Evolutionary conservation across 1,140 invertebrate species (phyloP).

Genomic region (Drosophila nasuta): DNA sequence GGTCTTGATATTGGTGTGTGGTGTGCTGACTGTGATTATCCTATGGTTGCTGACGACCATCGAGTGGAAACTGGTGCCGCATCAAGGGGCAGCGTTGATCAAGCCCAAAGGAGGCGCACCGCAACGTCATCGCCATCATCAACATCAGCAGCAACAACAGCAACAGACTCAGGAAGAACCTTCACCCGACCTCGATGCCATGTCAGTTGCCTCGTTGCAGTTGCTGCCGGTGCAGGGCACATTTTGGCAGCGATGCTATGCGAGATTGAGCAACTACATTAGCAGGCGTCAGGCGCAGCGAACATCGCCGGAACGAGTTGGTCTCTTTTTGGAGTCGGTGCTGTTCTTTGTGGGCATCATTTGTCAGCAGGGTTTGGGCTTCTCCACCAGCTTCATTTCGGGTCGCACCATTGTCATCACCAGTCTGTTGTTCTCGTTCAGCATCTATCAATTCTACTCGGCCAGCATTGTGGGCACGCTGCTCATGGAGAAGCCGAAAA

Average conservation of each 20-base stretch:
- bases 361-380: constrained; percentile 85
- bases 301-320: constrained; percentile 48
- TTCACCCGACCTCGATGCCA: constrained; percentile 11
- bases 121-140: constrained; percentile 35
- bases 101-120: constrained; percentile 69
- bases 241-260: constrained; percentile 52
- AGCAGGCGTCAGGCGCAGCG: constrained; percentile 22
- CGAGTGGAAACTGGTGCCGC: constrained; percentile 69
- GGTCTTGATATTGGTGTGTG: constrained; percentile 85
- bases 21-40: constrained; percentile 69
- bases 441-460: constrained; percentile 90
- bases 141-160: constrained; percentile 24
- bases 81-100: constrained; percentile 64
- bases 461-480: constrained; percentile 90
- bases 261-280: constrained; percentile 50
- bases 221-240: constrained; percentile 24
- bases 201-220: constrained; percentile 16
- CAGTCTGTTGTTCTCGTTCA: constrained; percentile 88
- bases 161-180: background rate
- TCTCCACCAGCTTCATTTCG: constrained; percentile 85
- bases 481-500: constrained; percentile 88
- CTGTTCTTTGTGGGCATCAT: constrained; percentile 84
- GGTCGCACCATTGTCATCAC: constrained; percentile 88
- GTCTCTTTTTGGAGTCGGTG: constrained; percentile 78
- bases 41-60: constrained; percentile 76